Conservation (phyloP, 2,888 invertebrate genomes). For the Pharmacophagus antenor region DNA sequence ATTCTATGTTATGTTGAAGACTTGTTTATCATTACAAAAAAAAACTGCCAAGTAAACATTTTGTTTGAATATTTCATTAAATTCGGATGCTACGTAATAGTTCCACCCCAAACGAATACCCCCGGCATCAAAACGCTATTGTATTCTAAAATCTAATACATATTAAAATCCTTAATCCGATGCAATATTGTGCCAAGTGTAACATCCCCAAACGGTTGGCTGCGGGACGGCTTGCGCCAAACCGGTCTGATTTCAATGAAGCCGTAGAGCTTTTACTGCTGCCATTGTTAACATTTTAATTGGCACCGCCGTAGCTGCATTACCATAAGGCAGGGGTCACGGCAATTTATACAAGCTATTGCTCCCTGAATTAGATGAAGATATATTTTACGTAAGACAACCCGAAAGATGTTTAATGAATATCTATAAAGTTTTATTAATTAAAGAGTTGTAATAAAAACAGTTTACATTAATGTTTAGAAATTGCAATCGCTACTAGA, state of each 20-base stretch:
- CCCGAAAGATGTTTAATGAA: conserved; percentile 7
- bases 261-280: conserved; percentile 48
- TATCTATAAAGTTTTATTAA: background rate
- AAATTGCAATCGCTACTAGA: too few species aligned
- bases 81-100: conserved; percentile 1
- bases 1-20: background rate
- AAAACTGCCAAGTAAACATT: conserved; percentile 3
- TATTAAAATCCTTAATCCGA: conserved; percentile 39
- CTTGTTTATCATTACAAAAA: background rate
- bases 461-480: too few species aligned
- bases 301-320: conserved; percentile 57
- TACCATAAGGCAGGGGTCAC: conserved; percentile 56
- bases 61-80: conserved; percentile 14
- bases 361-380: conserved; percentile 39
- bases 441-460: background rate
- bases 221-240: conserved; percentile 48
- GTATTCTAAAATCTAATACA: conserved; percentile 38
- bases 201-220: conserved; percentile 21
- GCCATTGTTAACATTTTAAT: conserved; percentile 75
- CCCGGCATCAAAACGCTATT: conserved; percentile 30
- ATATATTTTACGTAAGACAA: conserved; percentile 1
- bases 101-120: conserved; percentile 11
- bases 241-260: conserved; percentile 65
- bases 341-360: conserved; percentile 18
- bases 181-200: conserved; percentile 32